Conservation (phyloP, 2,113 vertebrate genomes). For the Montifringilla adamsi region DNA sequence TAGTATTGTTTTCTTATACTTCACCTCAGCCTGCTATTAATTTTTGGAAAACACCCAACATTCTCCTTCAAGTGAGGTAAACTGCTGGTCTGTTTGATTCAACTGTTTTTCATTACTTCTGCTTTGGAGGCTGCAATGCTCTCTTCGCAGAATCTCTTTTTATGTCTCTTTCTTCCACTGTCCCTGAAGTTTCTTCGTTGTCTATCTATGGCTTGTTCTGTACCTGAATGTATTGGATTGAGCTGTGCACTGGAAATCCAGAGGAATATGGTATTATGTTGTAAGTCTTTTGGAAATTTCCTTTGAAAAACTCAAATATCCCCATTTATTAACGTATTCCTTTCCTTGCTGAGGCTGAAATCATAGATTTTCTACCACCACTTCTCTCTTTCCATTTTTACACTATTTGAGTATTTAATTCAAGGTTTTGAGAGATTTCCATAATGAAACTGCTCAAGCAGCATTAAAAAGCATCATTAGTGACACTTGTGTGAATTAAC, state of each 20-base stretch:
- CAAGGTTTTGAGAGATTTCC: neutral
- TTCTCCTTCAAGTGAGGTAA: neutral
- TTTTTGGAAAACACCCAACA: accelerated
- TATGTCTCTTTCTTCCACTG: neutral
- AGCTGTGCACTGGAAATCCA: neutral
- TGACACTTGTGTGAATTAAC: neutral
- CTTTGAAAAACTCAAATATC: neutral
- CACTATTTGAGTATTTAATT: neutral
- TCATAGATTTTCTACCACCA: neutral
- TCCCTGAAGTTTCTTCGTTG: neutral
- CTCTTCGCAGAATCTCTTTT: neutral
- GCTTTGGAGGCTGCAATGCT: neutral
- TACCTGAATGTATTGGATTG: neutral
- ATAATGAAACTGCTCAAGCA: neutral
- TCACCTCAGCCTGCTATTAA: neutral
- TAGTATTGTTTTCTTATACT: neutral
- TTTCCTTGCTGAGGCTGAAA: neutral
- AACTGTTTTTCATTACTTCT: neutral
- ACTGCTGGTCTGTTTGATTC: neutral
- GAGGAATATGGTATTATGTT: neutral
- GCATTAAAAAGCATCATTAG: neutral
- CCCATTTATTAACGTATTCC: neutral
- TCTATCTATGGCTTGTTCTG: neutral
- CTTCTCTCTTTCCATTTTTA: neutral
- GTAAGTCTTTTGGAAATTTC: neutral